Evolutionary conservation across 2,888 invertebrate genomes (phyloP), one percentile per base, ranked within the genome.

Genomic region (Lasioglossum pauxillum): DNA sequence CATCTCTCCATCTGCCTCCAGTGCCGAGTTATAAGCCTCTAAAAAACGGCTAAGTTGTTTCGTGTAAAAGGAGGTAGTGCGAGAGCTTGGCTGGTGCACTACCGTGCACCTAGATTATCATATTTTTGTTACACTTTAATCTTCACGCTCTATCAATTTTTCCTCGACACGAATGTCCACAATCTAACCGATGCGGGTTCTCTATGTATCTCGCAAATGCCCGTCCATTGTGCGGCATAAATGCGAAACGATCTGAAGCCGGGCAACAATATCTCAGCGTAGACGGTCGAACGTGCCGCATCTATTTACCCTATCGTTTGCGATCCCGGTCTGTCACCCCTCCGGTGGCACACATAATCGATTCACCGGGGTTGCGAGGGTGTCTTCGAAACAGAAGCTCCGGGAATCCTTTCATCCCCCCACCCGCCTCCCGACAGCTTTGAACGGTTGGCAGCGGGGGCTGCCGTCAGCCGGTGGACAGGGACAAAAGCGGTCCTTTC

Each of bases 231-330:
- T 64, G 31, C 64, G 4, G 64, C 31, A 64, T 64, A 64, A 64
- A 64, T 19, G 64, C 16, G 19, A 19, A 64, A 64, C 64, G 16
- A 64, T 64, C 64, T n/a, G 57, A 1, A n/a, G n/a, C n/a, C 31
- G 64, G 16, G 8, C 64, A 19, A 64, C 64, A 35, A 64, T 64
- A 64, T 64, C 31, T 64, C 64, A 35, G 19, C 27, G 64, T n/a
- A 19, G 64, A 64, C 16, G 31, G 75, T 87, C 87, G 64, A 64
- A 64, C 64, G 64, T 35, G 64, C 64, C 31, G 64, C 64, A 64
- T 64, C 64, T 64, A 64, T 64, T 64, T 64, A 64, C 64, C 64
- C 64, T 19, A 64, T 64, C 64, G 64, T 64, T 64, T 35, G 64
- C 64, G 64, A 64, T 35, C 64, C 64, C 64, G 64, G 64, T 64